A percentile compares a stretch with the other conserved stretches of the same genome.
Conservation (phyloP, 2,797 vertebrate genomes). For the Tapera naevia region DNA sequence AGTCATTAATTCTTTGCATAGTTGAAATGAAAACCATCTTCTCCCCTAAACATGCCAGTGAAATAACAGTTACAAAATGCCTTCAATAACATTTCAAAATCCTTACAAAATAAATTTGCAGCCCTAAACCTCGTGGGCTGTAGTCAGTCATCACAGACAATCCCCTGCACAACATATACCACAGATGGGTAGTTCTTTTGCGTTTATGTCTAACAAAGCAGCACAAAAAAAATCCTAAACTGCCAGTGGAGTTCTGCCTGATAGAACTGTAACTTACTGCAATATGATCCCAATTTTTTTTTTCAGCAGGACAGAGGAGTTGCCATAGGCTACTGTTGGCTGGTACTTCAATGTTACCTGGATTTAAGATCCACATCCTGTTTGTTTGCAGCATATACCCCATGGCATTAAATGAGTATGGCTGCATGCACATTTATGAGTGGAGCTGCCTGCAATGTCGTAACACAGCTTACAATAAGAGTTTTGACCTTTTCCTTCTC, state of each 20-base stretch:
- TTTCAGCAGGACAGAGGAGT: neutral
- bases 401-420: neutral
- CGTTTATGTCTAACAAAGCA: neutral
- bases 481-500: neutral
- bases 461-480: neutral
- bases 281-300: neutral
- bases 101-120: neutral
- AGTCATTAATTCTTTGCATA: neutral
- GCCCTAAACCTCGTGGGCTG: neutral
- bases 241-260: neutral
- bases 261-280: neutral
- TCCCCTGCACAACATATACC: fast-evolving
- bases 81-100: neutral
- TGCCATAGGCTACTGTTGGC: neutral
- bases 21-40: neutral
- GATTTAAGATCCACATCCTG: neutral
- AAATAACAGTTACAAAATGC: neutral
- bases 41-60: neutral
- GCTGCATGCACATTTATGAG: neutral
- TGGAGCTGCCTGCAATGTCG: neutral
- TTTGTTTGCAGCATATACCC: neutral
- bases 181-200: neutral
- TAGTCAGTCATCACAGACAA: neutral
- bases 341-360: neutral
- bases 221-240: neutral